Percentiles rank a stretch among this genome's conserved stretches.
Evolutionary conservation across 92 coral and sea anemone species (phyloP).

Genomic region (Phymanthus crucifer): DNA sequence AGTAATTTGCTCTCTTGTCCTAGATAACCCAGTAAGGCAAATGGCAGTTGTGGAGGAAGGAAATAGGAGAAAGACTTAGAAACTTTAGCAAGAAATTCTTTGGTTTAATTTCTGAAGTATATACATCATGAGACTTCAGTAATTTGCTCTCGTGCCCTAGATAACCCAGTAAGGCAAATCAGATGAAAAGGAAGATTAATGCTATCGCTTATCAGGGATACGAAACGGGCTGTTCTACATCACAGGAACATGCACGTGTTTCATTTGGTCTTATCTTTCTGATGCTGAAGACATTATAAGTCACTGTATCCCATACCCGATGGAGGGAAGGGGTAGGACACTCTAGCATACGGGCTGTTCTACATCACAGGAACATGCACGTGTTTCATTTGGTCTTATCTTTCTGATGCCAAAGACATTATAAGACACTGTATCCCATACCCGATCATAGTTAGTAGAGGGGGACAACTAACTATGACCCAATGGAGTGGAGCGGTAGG

Average conservation of each 20-base stretch:
- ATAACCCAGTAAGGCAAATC: slow-evolving; percentile 1
- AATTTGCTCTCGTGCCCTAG: neutral
- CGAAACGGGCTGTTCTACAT: neutral
- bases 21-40: neutral
- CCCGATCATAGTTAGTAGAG: too few species aligned
- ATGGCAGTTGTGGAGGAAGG: neutral
- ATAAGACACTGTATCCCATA: neutral
- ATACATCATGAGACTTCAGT: neutral
- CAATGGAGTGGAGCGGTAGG: neutral
- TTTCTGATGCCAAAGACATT: neutral
- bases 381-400: neutral
- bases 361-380: neutral
- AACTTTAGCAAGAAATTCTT: neutral
- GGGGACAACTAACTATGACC: too few species aligned
- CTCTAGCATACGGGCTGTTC: neutral
- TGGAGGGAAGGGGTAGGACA: neutral
- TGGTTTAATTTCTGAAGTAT: neutral
- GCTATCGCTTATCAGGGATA: neutral
- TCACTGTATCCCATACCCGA: neutral
- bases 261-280: neutral
- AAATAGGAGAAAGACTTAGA: neutral
- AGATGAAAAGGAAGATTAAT: neutral
- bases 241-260: neutral
- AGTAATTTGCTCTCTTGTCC: neutral
- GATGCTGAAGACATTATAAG: neutral